A percentile compares a stretch with the other conserved stretches of the same genome.
phyloP scores from a whole-genome alignment of 2,888 invertebrate genomes.

The Dilophus febrilis region DNA sequence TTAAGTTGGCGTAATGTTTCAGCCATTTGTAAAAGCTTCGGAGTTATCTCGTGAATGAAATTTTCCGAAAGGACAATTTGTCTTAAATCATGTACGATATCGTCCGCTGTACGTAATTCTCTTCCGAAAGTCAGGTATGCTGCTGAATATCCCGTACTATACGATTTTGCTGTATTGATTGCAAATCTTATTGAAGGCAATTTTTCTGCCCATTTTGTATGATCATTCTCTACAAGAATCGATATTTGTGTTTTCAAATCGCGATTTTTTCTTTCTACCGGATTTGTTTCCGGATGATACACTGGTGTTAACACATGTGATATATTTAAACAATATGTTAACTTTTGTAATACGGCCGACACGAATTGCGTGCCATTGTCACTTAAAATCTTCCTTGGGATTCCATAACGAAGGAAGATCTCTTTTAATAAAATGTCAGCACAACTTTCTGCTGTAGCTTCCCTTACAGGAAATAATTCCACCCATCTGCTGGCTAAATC shows the following conservation, averaged over 20 bases:
- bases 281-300: conserved; percentile 18
- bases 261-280: too few relatives aligned
- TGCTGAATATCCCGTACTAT: conserved; percentile 17
- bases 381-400: conserved; percentile 9
- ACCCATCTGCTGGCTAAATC: conserved; percentile 15
- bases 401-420: conserved; percentile 17
- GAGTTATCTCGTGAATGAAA: too few relatives aligned
- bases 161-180: conserved; percentile 19
- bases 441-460: conserved; percentile 12
- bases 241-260: conserved; percentile 19
- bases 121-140: conserved; percentile 21
- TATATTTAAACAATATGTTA: conserved; percentile 11
- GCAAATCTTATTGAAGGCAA: conserved; percentile 22
- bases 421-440: conserved; percentile 11
- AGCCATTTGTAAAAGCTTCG: not conserved
- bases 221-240: conserved; percentile 16
- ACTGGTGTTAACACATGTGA: conserved; percentile 14
- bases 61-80: conserved; percentile 14
- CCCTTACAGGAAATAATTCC: conserved; percentile 13
- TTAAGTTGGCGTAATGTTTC: conserved; percentile 8
- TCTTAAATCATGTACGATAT: conserved; percentile 16
- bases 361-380: conserved; percentile 23
- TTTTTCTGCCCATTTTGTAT: conserved; percentile 16
- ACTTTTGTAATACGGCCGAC: conserved; percentile 19
- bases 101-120: conserved; percentile 20